Evolutionary conservation across 2,888 invertebrate species (phyloP), one percentile per base, ranked within the genome.

Genomic region (Philereme transversata): DNA sequence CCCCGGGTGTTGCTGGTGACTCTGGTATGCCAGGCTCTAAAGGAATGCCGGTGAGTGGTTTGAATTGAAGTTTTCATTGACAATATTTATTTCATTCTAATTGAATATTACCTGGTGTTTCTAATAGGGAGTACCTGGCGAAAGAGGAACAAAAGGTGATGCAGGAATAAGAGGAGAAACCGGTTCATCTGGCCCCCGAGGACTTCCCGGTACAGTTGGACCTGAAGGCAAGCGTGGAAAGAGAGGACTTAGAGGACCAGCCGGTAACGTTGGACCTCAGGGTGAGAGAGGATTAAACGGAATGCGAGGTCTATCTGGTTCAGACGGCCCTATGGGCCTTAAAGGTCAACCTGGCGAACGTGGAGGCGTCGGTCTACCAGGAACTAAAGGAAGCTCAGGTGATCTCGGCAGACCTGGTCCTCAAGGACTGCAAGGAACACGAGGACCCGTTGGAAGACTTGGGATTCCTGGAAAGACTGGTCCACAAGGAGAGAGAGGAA

Each of bases 201-300:
- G 97, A 33, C 76, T 96, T 7, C 96, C 96, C 1, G 97, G 97
- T 2, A 90, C 93, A 4, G 82, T 94, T 5, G 97, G 97, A 0
- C 93, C 95, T 0, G 96, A 97, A 78, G 97, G 96, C 4, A 97
- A 97, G 89, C 93, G 97, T 61, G 97, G 97, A 0, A 97, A 96
- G 79, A 90, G 96, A 65, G 97, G 97, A 0, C 93, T 95, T 73
- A 90, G 96, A 64, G 97, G 97, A n/a, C 95, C 96, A 0, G 93
- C 94, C 6, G 97, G 97, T 0, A 93, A 94, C 53, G 76, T 93
- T n/a, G 96, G 96, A 4, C 94, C 96, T 10, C 89, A 93, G 72
- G 97, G 97, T 35, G 97, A 97, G 83, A 90, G 96, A 71, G 97
- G 96, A 4, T 76, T 92, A 57, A 88, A 93, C 62, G 96, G 96